Evolutionary conservation across 2,113 vertebrate genomes (phyloP), one percentile per base, ranked within the genome.

Genomic region (Nesogale talazaci): DNA sequence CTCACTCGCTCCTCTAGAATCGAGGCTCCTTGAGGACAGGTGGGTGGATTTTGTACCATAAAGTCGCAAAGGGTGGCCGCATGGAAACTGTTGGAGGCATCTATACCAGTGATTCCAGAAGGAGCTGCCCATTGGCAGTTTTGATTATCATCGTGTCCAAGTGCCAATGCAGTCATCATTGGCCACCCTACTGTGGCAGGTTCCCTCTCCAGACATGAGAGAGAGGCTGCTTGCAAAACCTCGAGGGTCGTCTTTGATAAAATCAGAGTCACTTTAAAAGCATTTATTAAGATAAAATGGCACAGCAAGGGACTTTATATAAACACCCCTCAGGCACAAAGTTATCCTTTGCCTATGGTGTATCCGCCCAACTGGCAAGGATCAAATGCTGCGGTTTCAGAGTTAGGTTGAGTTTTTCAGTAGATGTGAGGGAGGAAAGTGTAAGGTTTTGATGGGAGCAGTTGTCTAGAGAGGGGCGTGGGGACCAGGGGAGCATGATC

Each of bases 201-300:
- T 95, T 63, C 63, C 67, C 12, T 11, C 31, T 86, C 8, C 46
- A 74, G 8, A 52, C 46, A 86, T 72, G 87, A 82, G 83, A 29
- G 42, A 17, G 38, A 19, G n/a, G 86, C 69, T 65, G 76, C 20
- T 87, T 96, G 96, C 76, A 36, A 89, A 94, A 17, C 52, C 63
- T 86, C 74, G 75, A 34, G 3, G 76, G 8, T 57, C 57, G 88
- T n/a, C 69, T 89, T 88, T 57, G 92, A 92, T 95, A 89, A 94
- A 82, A 34, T 88, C 27, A 7, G 78, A 96, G 93, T 76, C 91
- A 52, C 76, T 31, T 7, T 9, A 52, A 52, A 29, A 63, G 0
- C 90, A 78, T 94, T 94, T 90, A 67, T 57, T 95, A 94, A 29
- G 89, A 34, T 61, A 94, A 95, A 96, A 89, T 94, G 95, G 92